Base-by-base conservation (phyloP, 2,113 vertebrate species). In the Taxidea taxus region DNA sequence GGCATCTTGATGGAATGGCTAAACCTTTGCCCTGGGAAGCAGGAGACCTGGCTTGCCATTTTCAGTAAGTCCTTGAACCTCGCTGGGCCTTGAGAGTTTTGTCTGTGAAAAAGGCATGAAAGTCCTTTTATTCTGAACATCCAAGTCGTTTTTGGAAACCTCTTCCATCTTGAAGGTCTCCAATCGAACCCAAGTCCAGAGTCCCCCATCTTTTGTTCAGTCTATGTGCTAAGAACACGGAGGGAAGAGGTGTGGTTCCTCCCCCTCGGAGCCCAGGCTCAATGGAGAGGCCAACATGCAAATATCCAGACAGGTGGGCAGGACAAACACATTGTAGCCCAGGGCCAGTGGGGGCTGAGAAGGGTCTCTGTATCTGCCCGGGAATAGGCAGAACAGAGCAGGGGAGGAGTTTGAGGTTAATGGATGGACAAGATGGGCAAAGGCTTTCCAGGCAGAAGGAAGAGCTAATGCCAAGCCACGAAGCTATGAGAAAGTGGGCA, bases 141-240 rank as follows among this genome's bases (percentile, higher is more conserved):
- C 29, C 18, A 92, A 29, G 47, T n/a, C 72, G 44, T 21, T 86
- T 90, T 47, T 74, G 83, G 87, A 81, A 90, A 74, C 15, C 2
- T 75, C 42, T 91, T 78, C 25, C 47, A 90, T 44, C 51, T 90
- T 18, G 2, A 87, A 94, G 88, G 60, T 70, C 11, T 78, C 10
- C 3, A 3, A 91, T 89, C 25, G 60, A 42, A 49, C 72, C 84
- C 90, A 82, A 86, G 72, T 42, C 31, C 37, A 7, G 6, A 27
- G 2, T 31, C 31, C 6, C 4, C 56, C 58, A 47, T 56, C 39
- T 11, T 37, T 29, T 39, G 31, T 37, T n/a, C 8, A 21, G 1
- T 11, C 1, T 25, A 7, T 4, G 2, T 3, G 6, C 13, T 29
- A 34, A 34, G 44, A 77, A 64, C 20, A 4, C 0, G 13, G 54